These are phyloP conservation scores for Etheostoma spectabile DNA, from an alignment of 2,113 vertebrate genomes.

Conservation along the genomic window DNA sequence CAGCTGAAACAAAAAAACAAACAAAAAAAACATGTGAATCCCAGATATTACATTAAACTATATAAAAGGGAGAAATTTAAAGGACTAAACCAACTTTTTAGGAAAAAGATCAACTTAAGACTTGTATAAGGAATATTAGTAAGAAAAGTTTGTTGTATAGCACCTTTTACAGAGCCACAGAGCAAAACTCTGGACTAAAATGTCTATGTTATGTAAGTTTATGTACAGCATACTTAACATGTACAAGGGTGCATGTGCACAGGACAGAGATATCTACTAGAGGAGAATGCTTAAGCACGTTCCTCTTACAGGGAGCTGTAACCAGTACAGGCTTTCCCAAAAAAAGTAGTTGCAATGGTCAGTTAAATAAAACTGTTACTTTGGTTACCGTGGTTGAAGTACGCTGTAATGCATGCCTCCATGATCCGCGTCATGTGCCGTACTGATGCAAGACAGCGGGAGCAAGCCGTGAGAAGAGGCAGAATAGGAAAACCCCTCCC, in stretches of 20 bases:
- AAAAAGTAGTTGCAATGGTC: background rate
- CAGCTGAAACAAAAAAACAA: constrained; percentile 51
- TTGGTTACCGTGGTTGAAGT: constrained; percentile 88
- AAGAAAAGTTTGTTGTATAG: too few species aligned
- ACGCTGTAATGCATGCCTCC: constrained; percentile 92
- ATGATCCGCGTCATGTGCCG: constrained; percentile 94
- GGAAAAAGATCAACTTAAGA: background rate
- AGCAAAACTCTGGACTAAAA: background rate
- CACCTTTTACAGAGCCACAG: too few species aligned
- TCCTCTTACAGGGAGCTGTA: background rate
- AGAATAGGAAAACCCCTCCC: constrained; percentile 88
- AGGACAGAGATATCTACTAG: background rate
- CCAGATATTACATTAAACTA: background rate
- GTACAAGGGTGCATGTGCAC: background rate
- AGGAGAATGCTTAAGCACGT: background rate
- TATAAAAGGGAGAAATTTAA: background rate
- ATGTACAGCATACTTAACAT: background rate
- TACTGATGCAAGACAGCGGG: constrained; percentile 93
- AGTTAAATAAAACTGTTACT: constrained; percentile 13
- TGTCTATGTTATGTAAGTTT: background rate
- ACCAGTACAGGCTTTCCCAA: background rate
- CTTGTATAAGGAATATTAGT: background rate
- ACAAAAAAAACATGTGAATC: background rate
- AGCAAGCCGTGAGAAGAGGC: constrained; percentile 93
- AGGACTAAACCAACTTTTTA: background rate